Conservation (phyloP, 2,888 invertebrate species). For the Aelia acuminata region DNA sequence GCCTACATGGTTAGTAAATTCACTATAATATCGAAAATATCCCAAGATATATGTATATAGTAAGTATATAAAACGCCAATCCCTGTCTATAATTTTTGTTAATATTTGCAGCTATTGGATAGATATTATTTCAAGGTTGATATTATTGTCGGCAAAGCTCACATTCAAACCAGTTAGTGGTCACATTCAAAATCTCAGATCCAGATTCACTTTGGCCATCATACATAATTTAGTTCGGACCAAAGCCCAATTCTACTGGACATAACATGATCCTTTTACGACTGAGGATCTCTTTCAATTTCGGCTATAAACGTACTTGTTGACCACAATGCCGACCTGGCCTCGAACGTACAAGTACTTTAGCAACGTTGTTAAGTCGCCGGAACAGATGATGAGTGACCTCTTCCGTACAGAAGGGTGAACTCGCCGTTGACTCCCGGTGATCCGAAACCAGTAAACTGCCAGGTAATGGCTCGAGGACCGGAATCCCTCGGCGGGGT, state of each 20-base stretch:
- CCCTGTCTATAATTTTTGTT: background rate
- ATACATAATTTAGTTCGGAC: background rate
- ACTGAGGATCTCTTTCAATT: background rate
- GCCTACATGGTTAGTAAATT: background rate
- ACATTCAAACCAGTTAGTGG: no score
- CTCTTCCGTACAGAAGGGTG: background rate
- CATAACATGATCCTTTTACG: background rate
- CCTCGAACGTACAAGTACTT: background rate
- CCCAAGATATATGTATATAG: background rate
- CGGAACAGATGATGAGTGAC: background rate
- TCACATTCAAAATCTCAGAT: no score
- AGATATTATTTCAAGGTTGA: no score
- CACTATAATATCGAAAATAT: background rate
- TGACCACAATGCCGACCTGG: background rate
- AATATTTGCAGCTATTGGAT: no score
- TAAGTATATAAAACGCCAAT: background rate
- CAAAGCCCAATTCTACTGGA: background rate
- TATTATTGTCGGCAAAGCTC: no score
- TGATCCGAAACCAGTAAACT: constrained; percentile 36
- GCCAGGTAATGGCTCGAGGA: background rate
- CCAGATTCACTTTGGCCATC: background rate
- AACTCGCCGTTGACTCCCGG: background rate
- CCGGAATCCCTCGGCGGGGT: constrained; percentile 25
- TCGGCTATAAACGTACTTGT: background rate
- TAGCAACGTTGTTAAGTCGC: background rate